A percentile compares a stretch with the other conserved stretches of the same genome.
Conservation (phyloP, 2,888 invertebrate species). For the Andricus curvator region DNA sequence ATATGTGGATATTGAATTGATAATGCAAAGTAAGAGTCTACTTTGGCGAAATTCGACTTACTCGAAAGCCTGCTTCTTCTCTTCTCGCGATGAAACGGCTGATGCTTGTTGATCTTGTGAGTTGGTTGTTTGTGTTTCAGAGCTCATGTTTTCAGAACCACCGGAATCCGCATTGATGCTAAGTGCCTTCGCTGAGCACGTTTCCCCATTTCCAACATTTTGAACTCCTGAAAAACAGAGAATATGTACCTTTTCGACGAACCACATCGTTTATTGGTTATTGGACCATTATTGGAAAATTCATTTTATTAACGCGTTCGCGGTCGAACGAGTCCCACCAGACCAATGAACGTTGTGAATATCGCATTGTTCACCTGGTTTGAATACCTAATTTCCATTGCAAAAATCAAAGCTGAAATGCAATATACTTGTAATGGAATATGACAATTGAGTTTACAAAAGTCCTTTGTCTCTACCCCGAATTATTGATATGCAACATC, state of each 20-base stretch:
- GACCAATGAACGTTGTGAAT: constrained; percentile 18
- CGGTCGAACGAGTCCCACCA: constrained; percentile 17
- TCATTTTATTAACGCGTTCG: constrained; percentile 35
- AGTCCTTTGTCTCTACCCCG: background rate
- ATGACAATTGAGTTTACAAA: constrained; percentile 11
- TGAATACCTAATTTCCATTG: background rate
- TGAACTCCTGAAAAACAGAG: constrained; percentile 28
- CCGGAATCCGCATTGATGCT: constrained; percentile 23
- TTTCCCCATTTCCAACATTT: constrained; percentile 31
- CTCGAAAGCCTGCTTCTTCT: constrained; percentile 30
- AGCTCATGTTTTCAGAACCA: constrained; percentile 25
- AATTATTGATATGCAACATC: background rate
- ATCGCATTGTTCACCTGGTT: constrained; percentile 32
- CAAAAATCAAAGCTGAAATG: constrained; percentile 20
- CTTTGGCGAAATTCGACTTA: background rate
- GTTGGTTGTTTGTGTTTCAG: constrained; percentile 30
- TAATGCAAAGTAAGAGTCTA: background rate
- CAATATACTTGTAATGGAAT: constrained; percentile 1
- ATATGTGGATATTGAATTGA: background rate
- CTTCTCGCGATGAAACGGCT: constrained; percentile 20
- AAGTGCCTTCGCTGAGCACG: constrained; percentile 17
- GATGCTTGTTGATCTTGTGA: constrained; percentile 29
- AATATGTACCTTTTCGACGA: background rate
- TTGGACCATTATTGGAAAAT: constrained; percentile 40
- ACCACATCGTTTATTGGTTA: constrained; percentile 35